Base-by-base conservation (phyloP, 2,888 invertebrate species). In the Spatulosminthurus flaviceps region DNA sequence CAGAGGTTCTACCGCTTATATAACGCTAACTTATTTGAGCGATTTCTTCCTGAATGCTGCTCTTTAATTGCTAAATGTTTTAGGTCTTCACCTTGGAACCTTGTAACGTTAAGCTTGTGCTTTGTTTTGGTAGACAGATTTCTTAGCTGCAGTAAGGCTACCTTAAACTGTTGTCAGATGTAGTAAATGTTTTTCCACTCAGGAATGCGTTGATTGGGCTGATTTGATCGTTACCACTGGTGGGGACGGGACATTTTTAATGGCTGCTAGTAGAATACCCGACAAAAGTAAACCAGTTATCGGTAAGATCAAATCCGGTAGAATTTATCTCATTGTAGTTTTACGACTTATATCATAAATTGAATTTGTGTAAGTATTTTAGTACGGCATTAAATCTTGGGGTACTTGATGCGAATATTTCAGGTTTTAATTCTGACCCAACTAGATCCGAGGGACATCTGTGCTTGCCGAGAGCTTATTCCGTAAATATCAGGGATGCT, bases 221-320 rank as follows among this genome's bases (percentile, higher is more conserved):
- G 98, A 98, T 89, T 90, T 94, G 80, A 90, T 96, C 77, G 90
- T 95, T 0, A 94, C 95, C 0, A 92, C 94, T 77, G 98, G 98
- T 7, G 99, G 99, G 0, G 99, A 99, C 88, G 99, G 99, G 0
- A 99, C 98, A 1, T 99, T 97, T 89, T 90, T 99, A 41, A 89
- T 98, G 85, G 96, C 97, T 0, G 96, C 98, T 7, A 95, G 94
- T 86, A 92, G 93, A 87, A 92, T 97, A 28, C 89, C 90, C 77
- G 90, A 92, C 84, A 89, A 88, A 86, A 91, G 92, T 83, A 97
- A 95, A 86, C 96, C 97, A n/a, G 93, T 99, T 79, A 92, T 99
- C 86, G 77, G 77, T 77, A 71, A 70, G 11, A n/a, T n/a, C n/a
- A n/a, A n/a, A n/a, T n/a, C n/a, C n/a, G n/a, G n/a, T n/a, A n/a